Percentiles rank a stretch among this genome's conserved stretches.
Conservation (phyloP, 2,797 vertebrate genomes). For the Sorex maritimensis region DNA sequence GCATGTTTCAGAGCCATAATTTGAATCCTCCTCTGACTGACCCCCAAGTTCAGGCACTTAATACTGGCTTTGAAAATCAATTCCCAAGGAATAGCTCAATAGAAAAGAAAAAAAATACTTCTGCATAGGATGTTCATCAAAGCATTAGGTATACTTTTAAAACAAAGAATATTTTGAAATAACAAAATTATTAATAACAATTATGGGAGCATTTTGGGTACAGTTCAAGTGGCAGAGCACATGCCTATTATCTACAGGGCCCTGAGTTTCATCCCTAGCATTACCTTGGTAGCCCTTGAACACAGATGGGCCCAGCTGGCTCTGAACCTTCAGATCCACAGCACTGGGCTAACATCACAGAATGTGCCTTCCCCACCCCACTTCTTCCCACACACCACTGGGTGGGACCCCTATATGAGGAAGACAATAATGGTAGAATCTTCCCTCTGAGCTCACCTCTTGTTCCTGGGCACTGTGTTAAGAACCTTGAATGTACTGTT, state of each 20-base stretch:
- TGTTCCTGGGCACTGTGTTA: neutral
- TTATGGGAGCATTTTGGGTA: neutral
- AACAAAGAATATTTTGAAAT: neutral
- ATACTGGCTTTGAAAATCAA: slow-evolving; percentile 29
- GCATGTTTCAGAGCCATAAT: slow-evolving; percentile 25
- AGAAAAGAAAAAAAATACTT: neutral
- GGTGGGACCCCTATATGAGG: too few species aligned
- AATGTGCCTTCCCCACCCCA: too few species aligned
- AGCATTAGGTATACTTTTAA: neutral
- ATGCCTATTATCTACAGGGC: too few species aligned
- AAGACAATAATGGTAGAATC: too few species aligned
- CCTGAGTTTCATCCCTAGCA: too few species aligned
- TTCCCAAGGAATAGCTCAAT: neutral
- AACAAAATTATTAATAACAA: neutral
- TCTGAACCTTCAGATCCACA: too few species aligned
- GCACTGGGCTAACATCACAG: too few species aligned
- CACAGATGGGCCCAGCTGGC: too few species aligned
- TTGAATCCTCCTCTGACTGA: neutral
- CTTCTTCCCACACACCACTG: too few species aligned
- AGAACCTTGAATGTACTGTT: neutral
- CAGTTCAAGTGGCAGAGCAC: too few species aligned
- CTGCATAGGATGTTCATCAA: neutral
- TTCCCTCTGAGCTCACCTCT: neutral
- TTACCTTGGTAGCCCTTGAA: too few species aligned
- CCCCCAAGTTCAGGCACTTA: neutral